These are phyloP conservation scores for Sardinella longiceps DNA, from an alignment of 2,797 vertebrate species.

Conservation along the genomic window DNA sequence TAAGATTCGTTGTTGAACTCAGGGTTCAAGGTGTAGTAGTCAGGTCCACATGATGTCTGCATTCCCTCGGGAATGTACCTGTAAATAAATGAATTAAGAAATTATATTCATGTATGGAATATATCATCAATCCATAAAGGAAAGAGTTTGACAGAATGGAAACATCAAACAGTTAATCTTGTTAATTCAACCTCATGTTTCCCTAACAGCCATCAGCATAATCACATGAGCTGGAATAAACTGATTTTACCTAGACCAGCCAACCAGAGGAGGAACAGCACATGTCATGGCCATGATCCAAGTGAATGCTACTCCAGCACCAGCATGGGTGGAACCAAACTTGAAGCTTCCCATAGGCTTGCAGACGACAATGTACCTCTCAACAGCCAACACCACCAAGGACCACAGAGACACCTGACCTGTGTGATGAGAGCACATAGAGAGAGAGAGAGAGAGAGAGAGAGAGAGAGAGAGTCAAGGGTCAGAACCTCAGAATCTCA, in stretches of 20 bases:
- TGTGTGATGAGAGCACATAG: no score
- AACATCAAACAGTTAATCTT: no score
- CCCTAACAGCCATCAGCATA: no score
- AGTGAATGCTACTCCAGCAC: constrained; percentile 73
- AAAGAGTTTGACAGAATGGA: no score
- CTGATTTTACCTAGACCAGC: constrained; percentile 56
- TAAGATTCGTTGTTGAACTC: constrained; percentile 83
- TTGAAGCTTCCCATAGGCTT: constrained; percentile 85
- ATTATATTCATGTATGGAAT: no score
- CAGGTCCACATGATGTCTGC: constrained; percentile 80
- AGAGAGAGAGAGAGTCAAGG: neutral
- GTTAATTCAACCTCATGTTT: no score
- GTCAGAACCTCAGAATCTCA: neutral
- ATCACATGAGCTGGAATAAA: no score
- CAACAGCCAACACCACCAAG: constrained; percentile 72
- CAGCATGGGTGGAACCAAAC: constrained; percentile 70
- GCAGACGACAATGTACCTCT: constrained; percentile 79
- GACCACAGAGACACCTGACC: constrained; percentile 71
- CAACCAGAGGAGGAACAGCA: constrained; percentile 73
- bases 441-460: no score
- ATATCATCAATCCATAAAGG: no score
- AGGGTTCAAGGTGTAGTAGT: constrained; percentile 81
- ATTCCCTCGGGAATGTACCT: constrained; percentile 82
- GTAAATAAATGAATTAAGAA: neutral
- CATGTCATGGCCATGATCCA: constrained; percentile 79